Percentiles rank a stretch among this genome's conserved stretches.
phyloP scores from a whole-genome alignment of 2,113 vertebrate genomes.

The Pogona vitticeps region DNA sequence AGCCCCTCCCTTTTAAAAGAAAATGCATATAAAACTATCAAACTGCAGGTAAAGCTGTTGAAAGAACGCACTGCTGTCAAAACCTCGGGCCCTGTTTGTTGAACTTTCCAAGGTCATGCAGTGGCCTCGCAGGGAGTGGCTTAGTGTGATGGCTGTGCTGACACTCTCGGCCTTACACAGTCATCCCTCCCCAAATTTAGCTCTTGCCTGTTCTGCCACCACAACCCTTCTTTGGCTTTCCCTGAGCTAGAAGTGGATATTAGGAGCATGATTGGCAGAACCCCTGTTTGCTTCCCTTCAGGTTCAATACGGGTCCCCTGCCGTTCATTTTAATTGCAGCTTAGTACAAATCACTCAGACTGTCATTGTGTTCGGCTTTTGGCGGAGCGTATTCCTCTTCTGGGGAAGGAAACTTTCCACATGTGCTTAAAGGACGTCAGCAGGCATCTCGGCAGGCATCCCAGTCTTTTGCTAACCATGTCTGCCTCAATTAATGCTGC shows the following conservation, averaged over 20 bases:
- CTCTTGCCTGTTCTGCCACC: background rate
- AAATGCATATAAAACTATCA: background rate
- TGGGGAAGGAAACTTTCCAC: background rate
- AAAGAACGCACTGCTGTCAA: background rate
- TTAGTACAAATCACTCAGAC: conserved; percentile 45
- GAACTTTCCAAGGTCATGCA: background rate
- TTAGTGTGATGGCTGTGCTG: too few relatives aligned
- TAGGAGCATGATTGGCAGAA: conserved; percentile 46
- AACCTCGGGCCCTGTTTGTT: background rate
- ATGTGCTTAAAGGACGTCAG: background rate
- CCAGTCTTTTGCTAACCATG: background rate
- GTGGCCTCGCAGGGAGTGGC: background rate
- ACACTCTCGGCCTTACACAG: too few relatives aligned
- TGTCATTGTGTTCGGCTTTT: background rate
- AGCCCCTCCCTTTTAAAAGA: background rate
- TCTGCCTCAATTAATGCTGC: background rate
- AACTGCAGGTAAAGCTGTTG: background rate
- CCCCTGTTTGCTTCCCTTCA: background rate
- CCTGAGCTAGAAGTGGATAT: background rate
- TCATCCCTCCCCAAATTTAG: background rate
- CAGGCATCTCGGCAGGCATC: background rate
- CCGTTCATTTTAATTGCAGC: conserved; percentile 54
- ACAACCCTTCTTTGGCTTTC: background rate
- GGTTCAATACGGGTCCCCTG: conserved; percentile 3
- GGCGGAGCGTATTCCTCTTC: background rate